phyloP scores from a whole-genome alignment of 2,797 vertebrate genomes.

The Lindbergichthys nudifrons region DNA sequence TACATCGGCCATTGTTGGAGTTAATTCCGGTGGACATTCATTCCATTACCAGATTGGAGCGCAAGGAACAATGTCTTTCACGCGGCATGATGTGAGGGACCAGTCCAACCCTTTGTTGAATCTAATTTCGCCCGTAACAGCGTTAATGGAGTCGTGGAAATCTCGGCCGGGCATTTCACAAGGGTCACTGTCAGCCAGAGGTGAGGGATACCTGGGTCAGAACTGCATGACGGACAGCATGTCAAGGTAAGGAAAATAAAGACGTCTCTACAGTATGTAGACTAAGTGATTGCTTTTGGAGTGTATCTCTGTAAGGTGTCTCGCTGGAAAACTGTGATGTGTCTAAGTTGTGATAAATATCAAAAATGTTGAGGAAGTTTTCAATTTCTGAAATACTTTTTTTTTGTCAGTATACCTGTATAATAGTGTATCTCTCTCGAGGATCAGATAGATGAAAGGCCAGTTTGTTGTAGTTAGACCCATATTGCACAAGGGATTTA shows the following conservation, averaged over 20 bases:
- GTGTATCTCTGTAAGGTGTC: neutral
- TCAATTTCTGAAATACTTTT: slow-evolving; percentile 10
- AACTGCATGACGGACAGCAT: slow-evolving; percentile 95
- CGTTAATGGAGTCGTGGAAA: slow-evolving; percentile 98
- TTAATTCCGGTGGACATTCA: slow-evolving; percentile 98
- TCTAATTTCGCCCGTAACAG: slow-evolving; percentile 94
- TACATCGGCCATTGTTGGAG: slow-evolving; percentile 96
- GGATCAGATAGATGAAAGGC: slow-evolving; percentile 38
- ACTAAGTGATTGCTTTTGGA: neutral
- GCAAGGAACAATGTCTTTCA: slow-evolving; percentile 97
- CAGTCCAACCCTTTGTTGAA: slow-evolving; percentile 95
- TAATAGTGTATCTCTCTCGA: slow-evolving; percentile 36
- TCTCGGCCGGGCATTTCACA: slow-evolving; percentile 85
- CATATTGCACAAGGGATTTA: slow-evolving; percentile 56
- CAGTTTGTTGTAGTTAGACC: slow-evolving; percentile 50
- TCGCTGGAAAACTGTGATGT: neutral
- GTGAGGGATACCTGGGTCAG: slow-evolving; percentile 93
- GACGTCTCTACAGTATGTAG: neutral
- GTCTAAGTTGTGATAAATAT: slow-evolving; percentile 13
- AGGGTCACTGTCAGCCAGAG: slow-evolving; percentile 87
- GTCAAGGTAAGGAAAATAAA: slow-evolving; percentile 83
- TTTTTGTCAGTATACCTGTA: slow-evolving; percentile 26
- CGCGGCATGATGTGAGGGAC: slow-evolving; percentile 93
- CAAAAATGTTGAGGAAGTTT: neutral
- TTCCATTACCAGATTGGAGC: slow-evolving; percentile 99